phyloP scores from a whole-genome alignment of 1,140 invertebrate genomes.

The Leptinotarsa lineolata region DNA sequence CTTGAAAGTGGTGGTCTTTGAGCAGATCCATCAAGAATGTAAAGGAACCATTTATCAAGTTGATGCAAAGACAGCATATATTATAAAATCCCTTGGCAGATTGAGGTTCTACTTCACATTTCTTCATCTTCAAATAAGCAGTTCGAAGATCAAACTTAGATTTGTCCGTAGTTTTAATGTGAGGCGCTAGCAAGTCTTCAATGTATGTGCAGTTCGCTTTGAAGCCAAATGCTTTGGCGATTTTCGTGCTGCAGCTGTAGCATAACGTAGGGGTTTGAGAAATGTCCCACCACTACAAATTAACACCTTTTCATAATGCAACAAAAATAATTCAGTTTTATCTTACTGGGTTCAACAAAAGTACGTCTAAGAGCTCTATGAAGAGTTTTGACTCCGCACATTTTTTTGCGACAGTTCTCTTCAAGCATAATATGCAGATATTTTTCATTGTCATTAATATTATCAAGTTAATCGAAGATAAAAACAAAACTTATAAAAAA shows the following conservation, averaged over 20 bases:
- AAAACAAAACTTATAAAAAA: too few species aligned
- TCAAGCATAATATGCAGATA: background rate
- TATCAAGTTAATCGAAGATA: too few species aligned
- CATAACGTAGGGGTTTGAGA: conserved; percentile 1
- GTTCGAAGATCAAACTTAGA: background rate
- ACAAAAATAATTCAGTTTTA: background rate
- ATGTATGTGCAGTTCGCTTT: background rate
- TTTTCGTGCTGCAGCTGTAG: background rate
- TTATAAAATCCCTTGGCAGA: background rate
- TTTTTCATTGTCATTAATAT: background rate
- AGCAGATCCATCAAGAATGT: background rate
- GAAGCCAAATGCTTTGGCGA: background rate
- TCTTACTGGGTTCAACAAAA: background rate
- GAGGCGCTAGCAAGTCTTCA: background rate
- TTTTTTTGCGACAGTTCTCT: background rate
- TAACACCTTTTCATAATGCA: background rate
- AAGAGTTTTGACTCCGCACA: background rate
- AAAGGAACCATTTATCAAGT: background rate
- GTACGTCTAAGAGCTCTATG: background rate
- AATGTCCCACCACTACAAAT: background rate
- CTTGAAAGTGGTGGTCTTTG: background rate
- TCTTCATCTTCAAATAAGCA: background rate
- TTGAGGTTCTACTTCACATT: background rate
- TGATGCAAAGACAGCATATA: conserved; percentile 1
- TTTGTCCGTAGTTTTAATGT: background rate